phyloP scores from a whole-genome alignment of 2,113 vertebrate genomes.

The Calidris pygmaea region DNA sequence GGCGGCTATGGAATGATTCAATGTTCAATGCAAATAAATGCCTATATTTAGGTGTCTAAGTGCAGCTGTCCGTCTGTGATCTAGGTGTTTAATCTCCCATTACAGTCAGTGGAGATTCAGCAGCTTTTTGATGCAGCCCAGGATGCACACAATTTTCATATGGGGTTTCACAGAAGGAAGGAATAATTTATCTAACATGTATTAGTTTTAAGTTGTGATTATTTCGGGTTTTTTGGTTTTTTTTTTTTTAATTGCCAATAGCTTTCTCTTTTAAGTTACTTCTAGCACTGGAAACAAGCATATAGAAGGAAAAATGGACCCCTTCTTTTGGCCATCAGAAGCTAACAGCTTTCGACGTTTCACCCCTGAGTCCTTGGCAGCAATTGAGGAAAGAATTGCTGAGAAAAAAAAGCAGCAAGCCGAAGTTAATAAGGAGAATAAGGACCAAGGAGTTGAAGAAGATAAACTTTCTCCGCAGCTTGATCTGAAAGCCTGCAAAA shows the following conservation, averaged over 20 bases:
- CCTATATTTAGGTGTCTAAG: neutral
- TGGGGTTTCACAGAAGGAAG: neutral
- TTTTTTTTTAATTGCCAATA: neutral
- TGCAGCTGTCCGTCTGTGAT: neutral
- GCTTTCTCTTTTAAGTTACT: neutral
- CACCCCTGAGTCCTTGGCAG: constrained; percentile 90
- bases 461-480: constrained; percentile 74
- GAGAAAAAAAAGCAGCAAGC: constrained; percentile 28
- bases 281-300: constrained; percentile 68
- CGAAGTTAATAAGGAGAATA: constrained; percentile 7
- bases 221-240: neutral
- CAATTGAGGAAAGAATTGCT: constrained; percentile 86
- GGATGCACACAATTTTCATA: neutral
- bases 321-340: constrained; percentile 83
- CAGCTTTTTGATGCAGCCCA: neutral
- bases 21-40: neutral
- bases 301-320: constrained; percentile 91
- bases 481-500: constrained; percentile 88
- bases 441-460: constrained; percentile 57
- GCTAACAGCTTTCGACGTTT: constrained; percentile 87
- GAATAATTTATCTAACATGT: neutral
- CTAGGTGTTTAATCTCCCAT: neutral
- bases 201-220: neutral
- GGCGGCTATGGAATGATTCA: neutral
- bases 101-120: neutral